phyloP scores from a whole-genome alignment of 2,113 vertebrate species.

The Oncorhynchus tshawytscha region DNA sequence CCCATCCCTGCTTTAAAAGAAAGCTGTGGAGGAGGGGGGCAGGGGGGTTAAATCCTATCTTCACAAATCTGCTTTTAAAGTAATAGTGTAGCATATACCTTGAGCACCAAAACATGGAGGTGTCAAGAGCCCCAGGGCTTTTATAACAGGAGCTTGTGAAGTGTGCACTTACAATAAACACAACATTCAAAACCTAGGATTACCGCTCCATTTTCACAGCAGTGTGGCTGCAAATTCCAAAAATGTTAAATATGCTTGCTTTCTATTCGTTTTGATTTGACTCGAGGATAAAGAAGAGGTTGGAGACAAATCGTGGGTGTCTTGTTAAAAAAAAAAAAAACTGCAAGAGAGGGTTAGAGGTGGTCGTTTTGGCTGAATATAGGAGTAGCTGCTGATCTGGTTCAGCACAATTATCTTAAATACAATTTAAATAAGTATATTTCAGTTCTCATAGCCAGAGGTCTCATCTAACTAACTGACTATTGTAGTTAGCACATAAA shows the following conservation, averaged over 20 bases:
- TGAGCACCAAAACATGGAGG: slow-evolving; percentile 3
- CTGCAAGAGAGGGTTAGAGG: background rate
- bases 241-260: too few relatives aligned
- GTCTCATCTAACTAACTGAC: background rate
- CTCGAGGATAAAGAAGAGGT: too few relatives aligned
- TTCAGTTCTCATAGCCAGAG: background rate
- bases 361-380: background rate
- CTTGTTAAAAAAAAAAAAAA: too few relatives aligned
- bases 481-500: background rate
- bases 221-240: too few relatives aligned
- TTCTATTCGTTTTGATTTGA: too few relatives aligned
- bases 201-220: slow-evolving; percentile 57
- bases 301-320: too few relatives aligned
- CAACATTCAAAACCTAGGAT: slow-evolving; percentile 48
- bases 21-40: background rate
- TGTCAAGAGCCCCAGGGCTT: slow-evolving; percentile 20
- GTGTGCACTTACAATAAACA: slow-evolving; percentile 64
- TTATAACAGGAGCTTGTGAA: slow-evolving; percentile 44
- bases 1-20: too few relatives aligned
- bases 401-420: background rate
- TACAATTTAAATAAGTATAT: background rate
- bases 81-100: slow-evolving; percentile 13
- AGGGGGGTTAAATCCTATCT: slow-evolving; percentile 4
- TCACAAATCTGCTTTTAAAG: background rate
- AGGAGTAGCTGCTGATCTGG: background rate